Conservation (phyloP, 2,113 vertebrate species). For the Sinosuthora webbiana region DNA sequence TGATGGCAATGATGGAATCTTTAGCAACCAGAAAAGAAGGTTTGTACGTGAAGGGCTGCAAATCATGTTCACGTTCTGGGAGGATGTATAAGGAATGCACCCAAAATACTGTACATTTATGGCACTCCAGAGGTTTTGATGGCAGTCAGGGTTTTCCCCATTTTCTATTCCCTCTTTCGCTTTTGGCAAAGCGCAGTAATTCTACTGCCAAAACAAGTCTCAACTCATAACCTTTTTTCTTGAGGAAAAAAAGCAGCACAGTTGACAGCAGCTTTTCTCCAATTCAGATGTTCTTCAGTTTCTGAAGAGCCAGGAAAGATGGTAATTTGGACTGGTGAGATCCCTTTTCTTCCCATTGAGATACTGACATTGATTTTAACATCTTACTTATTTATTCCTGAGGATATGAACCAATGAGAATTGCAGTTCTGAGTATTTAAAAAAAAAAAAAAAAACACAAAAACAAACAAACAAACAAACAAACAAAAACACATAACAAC, state of each 20-base stretch:
- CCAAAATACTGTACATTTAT: not conserved
- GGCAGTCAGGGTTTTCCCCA: not conserved
- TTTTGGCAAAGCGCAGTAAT: not conserved
- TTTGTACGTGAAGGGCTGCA: not conserved
- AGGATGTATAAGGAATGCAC: not conserved
- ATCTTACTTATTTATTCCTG: not conserved
- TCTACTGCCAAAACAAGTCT: not conserved
- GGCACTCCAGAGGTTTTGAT: not conserved
- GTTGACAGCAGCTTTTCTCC: not conserved
- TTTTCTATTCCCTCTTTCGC: not conserved
- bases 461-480: too few relatives aligned
- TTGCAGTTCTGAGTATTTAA: not conserved
- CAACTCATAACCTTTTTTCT: not conserved
- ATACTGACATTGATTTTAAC: not conserved
- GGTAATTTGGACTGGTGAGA: not conserved
- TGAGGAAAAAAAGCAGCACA: not conserved
- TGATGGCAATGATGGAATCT: not conserved
- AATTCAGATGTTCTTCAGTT: not conserved
- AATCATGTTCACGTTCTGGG: not conserved
- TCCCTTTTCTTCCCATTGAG: not conserved
- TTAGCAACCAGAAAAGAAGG: not conserved
- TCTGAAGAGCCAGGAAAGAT: not conserved
- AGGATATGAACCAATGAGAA: not conserved
- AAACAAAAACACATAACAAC: not conserved
- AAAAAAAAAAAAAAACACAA: not conserved